Percentiles rank a stretch among this genome's conserved stretches.
Evolutionary conservation across 2,113 vertebrate genomes (phyloP).

Genomic region (Indri indri): DNA sequence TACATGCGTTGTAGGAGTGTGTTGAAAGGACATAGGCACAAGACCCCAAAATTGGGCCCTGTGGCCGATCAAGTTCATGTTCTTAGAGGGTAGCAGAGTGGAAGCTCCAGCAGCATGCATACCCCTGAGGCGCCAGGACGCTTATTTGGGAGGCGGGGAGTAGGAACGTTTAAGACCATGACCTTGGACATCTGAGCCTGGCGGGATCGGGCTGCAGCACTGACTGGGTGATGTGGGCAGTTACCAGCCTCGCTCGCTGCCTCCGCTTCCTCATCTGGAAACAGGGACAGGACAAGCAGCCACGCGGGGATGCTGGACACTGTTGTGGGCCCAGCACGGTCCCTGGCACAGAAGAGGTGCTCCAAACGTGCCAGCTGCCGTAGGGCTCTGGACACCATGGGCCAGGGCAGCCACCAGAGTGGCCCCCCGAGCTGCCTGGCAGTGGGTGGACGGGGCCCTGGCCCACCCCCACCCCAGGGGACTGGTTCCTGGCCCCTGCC

Average conservation of each 20-base stretch:
- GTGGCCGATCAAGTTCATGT: not conserved
- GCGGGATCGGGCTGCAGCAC: not conserved
- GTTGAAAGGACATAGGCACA: not conserved
- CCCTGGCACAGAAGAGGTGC: not conserved
- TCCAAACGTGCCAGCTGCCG: not conserved
- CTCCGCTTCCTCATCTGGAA: not conserved
- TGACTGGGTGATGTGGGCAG: not conserved
- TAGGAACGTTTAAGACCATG: not conserved
- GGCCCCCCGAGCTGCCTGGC: not conserved
- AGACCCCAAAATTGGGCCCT: not conserved
- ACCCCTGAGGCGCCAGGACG: not conserved
- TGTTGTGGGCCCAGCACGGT: fast-evolving
- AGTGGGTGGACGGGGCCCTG: not conserved
- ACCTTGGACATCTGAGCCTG: not conserved
- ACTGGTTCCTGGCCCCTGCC: constrained; percentile 70
- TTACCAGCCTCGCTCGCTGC: fast-evolving
- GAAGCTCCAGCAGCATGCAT: not conserved
- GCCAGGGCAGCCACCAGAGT: not conserved
- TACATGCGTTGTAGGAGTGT: fast-evolving
- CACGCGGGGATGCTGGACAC: fast-evolving
- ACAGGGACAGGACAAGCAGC: not conserved
- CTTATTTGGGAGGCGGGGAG: not conserved
- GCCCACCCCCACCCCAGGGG: not conserved
- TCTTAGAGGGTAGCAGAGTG: not conserved
- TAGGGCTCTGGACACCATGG: fast-evolving